Evolutionary conservation across 2,888 invertebrate species (phyloP).

Genomic region (Spilarctia lutea): DNA sequence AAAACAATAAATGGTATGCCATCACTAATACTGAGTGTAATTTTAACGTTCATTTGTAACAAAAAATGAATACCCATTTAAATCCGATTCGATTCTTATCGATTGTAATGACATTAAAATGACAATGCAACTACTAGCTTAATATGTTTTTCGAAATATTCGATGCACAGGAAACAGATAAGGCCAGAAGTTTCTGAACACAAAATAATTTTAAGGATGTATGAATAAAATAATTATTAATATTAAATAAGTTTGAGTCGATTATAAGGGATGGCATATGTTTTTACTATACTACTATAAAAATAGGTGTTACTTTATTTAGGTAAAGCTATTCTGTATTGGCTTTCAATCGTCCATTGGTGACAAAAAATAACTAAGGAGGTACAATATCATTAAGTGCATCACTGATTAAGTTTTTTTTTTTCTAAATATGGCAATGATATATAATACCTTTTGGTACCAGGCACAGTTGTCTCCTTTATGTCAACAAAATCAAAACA

Average conservation of each 20-base stretch:
- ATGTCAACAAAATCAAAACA: constrained; percentile 35
- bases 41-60: not conserved
- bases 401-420: not conserved
- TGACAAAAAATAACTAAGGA: not conserved
- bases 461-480: constrained; percentile 33
- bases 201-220: not conserved
- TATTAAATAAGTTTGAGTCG: not conserved
- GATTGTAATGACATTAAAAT: not conserved
- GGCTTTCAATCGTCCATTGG: not conserved
- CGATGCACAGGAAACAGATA: not conserved
- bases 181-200: not conserved
- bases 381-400: not conserved
- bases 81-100: too few species aligned
- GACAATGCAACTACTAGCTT: not conserved
- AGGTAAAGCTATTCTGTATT: not conserved
- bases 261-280: not conserved
- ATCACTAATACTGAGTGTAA: not conserved
- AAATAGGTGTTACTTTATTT: too few species aligned
- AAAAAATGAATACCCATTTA: too few species aligned
- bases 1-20: not conserved
- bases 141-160: not conserved
- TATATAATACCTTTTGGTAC: constrained; percentile 28
- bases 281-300: not conserved
- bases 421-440: constrained; percentile 23
- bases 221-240: not conserved